A percentile compares a stretch with the other conserved stretches of the same genome.
phyloP scores from a whole-genome alignment of 2,888 invertebrate species.

The Caenorhabditis sp. region DNA sequence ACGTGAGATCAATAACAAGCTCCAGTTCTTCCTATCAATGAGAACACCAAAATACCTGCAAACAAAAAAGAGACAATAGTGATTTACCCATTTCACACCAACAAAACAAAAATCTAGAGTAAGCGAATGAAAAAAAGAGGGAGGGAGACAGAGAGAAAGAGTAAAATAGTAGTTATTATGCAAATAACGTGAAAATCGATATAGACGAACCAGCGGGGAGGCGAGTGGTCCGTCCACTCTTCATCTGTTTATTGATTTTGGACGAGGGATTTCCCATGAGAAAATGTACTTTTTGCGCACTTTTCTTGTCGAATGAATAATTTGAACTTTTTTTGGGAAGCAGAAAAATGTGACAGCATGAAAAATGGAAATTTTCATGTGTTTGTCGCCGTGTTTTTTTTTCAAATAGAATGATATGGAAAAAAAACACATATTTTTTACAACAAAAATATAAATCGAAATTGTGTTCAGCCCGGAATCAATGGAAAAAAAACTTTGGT shows the following conservation, averaged over 20 bases:
- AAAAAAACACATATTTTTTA: no score
- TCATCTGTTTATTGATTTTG: neutral
- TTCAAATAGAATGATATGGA: neutral
- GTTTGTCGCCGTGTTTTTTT: neutral
- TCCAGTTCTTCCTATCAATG: constrained; percentile 34
- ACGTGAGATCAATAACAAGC: constrained; percentile 28
- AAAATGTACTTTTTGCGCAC: neutral
- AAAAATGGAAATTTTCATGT: neutral
- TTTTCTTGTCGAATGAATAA: neutral
- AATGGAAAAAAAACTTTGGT: no score
- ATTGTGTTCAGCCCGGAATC: no score
- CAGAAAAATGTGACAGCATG: neutral
- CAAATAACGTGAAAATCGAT: neutral
- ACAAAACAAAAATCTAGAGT: neutral
- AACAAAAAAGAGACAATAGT: neutral
- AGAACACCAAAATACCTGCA: constrained; percentile 3
- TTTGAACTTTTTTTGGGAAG: neutral
- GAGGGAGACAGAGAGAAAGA: neutral
- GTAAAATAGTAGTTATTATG: neutral
- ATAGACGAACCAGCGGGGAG: neutral
- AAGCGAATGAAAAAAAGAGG: neutral
- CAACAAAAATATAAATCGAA: no score
- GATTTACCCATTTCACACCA: neutral
- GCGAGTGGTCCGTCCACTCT: neutral
- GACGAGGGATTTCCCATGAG: neutral